Evolutionary conservation across 2,888 invertebrate genomes (phyloP).

Genomic region (Oeneis ivallda): DNA sequence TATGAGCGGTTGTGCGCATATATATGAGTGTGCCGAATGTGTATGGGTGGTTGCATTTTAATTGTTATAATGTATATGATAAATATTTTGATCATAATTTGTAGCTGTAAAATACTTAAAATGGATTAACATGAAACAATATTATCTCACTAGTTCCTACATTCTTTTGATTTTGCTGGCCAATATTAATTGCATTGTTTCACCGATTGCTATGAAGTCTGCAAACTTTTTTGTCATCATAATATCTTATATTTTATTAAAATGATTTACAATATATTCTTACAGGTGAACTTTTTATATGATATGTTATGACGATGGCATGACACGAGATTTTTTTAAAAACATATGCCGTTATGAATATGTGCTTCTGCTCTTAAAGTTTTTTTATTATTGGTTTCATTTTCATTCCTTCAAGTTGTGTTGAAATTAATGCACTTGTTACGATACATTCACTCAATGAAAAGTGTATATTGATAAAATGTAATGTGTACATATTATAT

Average conservation of each 20-base stretch:
- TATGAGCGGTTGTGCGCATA: constrained; percentile 69
- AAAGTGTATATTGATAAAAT: constrained; percentile 4
- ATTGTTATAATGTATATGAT: constrained; percentile 40
- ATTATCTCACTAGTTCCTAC: constrained; percentile 58
- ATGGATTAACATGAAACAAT: constrained; percentile 45
- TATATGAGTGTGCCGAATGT: constrained; percentile 48
- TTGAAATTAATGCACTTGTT: constrained; percentile 16
- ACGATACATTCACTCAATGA: constrained; percentile 3
- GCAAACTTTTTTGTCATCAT: background rate
- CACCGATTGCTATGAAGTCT: constrained; percentile 1
- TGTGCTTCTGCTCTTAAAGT: background rate
- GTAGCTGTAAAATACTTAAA: constrained; percentile 48
- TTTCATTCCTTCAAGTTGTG: background rate
- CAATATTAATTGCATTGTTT: background rate
- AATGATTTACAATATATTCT: background rate
- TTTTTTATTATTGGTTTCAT: too few species aligned
- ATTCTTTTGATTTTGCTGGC: constrained; percentile 37
- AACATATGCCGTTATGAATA: background rate
- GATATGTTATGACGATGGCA: constrained; percentile 1
- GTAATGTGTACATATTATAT: too few species aligned
- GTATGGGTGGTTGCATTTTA: constrained; percentile 46
- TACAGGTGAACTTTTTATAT: too few species aligned
- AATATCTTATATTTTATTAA: background rate
- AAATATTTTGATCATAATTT: constrained; percentile 45
- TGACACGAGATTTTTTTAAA: constrained; percentile 5